Evolutionary conservation across 2,113 vertebrate species (phyloP).

Genomic region (Trogon surrucura): DNA sequence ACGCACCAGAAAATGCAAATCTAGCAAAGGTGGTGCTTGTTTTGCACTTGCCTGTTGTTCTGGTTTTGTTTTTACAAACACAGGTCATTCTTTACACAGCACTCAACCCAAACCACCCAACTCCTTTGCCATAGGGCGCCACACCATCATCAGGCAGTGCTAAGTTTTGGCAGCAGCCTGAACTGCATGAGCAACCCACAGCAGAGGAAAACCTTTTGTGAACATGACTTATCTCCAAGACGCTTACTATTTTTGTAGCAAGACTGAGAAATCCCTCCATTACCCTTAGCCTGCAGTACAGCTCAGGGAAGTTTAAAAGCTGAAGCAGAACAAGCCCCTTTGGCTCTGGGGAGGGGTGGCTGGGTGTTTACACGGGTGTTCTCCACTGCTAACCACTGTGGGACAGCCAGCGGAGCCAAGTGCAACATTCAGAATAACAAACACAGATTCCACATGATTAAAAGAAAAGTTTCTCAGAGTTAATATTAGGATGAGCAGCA

Average conservation of each 20-base stretch:
- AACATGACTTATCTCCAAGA: neutral
- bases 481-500: slow-evolving; percentile 36
- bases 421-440: slow-evolving; percentile 31
- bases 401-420: neutral
- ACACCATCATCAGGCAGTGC: rapidly evolving
- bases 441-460: slow-evolving; percentile 6
- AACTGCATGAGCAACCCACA: neutral
- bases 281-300: neutral
- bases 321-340: neutral
- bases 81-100: neutral
- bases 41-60: neutral
- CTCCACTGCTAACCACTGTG: neutral
- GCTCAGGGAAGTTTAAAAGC: neutral
- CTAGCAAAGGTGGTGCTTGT: neutral
- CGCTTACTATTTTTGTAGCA: neutral
- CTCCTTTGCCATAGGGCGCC: neutral
- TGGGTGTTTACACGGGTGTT: neutral
- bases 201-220: rapidly evolving
- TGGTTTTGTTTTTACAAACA: neutral
- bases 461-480: slow-evolving; percentile 52
- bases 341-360: neutral
- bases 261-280: neutral
- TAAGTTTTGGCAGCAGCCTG: neutral
- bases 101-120: neutral
- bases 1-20: neutral